phyloP scores from a whole-genome alignment of 2,888 invertebrate species.

The Clunio marinus region DNA sequence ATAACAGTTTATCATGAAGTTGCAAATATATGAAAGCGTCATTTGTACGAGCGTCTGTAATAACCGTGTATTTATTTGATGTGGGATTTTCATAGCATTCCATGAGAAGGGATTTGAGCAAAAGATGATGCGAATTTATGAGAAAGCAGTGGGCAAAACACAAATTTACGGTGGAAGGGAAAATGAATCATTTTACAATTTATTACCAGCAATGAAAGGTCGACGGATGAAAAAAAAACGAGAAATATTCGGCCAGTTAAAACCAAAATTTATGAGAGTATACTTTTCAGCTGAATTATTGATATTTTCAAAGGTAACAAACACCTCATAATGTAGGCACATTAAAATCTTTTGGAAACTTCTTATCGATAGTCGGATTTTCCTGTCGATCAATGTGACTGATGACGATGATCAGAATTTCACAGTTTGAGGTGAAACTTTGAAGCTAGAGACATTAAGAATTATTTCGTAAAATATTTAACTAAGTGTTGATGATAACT shows the following conservation, averaged over 20 bases:
- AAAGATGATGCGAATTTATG: not conserved
- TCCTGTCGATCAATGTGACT: too few species aligned
- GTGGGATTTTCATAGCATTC: not conserved
- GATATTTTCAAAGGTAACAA: too few species aligned
- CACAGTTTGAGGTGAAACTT: too few species aligned
- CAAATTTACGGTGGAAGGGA: not conserved
- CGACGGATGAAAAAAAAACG: not conserved
- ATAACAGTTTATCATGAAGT: conserved; percentile 4
- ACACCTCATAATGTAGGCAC: too few species aligned
- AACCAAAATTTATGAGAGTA: conserved; percentile 13
- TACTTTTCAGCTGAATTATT: too few species aligned
- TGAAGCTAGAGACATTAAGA: too few species aligned
- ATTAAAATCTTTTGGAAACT: too few species aligned
- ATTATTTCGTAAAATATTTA: too few species aligned
- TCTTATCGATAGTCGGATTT: too few species aligned
- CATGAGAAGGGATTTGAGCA: not conserved
- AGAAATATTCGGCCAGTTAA: not conserved
- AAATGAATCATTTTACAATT: conserved; percentile 22
- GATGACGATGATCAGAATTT: too few species aligned
- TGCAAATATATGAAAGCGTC: not conserved
- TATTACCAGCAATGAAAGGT: not conserved
- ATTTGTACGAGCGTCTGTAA: not conserved
- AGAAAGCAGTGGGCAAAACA: too few species aligned
- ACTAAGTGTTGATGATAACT: too few species aligned
- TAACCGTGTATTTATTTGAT: not conserved